Evolutionary conservation across 1,140 invertebrate genomes (phyloP), one percentile per base, ranked within the genome.

Genomic region (Bombus pyrosoma): DNA sequence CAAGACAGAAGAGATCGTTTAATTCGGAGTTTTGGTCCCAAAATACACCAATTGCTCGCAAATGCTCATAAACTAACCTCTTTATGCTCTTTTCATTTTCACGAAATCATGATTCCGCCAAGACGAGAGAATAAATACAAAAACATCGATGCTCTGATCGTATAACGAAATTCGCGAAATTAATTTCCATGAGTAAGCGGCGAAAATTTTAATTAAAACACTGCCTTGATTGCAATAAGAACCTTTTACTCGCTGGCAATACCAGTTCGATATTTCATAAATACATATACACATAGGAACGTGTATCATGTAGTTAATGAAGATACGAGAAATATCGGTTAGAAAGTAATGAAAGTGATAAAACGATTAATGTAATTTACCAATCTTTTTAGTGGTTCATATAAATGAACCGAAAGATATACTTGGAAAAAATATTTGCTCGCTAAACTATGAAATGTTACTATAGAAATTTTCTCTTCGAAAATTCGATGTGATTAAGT

Each of bases 151-250:
- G 32, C 72, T 53, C 53, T 57, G 34, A 34, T 69, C 73, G 5
- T 68, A 57, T 68, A 22, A 22, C 47, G 64, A 69, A 32, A 53
- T 41, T 66, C n/a, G 43, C 22, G 6, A 39, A 68, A 83, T 75
- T 83, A 53, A 76, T 75, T 83, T 64, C 18, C 41, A 10, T 34
- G 59, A n/a, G 53, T n/a, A 8, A 22, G 25, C 12, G 39, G 28
- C 10, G 15, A 10, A 64, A 9, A 76, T 83, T 83, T 83, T 47
- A 75, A 82, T 74, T 64, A 53, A 39, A 69, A 81, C 25, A 43
- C 41, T 59, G 28, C 37, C 25, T 25, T 34, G 39, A 34, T 66
- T 28, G 5, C 62, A 22, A 32, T 18, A 18, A n/a, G n/a, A 47
- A 34, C 12, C 18, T 75, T 57, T 10, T 22, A 13, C 41, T 22